Evolutionary conservation across 2,113 vertebrate genomes (phyloP).

Genomic region (Trichomycterus rosablanca): DNA sequence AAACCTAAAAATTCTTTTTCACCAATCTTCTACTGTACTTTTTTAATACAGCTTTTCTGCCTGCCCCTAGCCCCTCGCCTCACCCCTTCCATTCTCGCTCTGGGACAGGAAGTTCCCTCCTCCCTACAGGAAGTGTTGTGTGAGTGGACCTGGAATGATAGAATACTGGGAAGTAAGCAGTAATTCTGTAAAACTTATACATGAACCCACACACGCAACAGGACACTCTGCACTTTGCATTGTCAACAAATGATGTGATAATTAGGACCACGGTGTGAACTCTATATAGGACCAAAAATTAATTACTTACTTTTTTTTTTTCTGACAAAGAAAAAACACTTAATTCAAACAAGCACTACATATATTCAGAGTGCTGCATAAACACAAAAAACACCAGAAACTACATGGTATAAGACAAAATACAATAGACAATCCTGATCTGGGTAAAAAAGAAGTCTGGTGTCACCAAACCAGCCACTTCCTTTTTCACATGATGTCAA

Average conservation of each 20-base stretch:
- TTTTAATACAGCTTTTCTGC: slow-evolving; percentile 25
- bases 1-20: neutral
- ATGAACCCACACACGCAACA: slow-evolving; percentile 24
- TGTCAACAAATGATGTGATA: neutral
- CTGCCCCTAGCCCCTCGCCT: slow-evolving; percentile 12
- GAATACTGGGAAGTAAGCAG: slow-evolving; percentile 71
- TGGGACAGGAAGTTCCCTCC: slow-evolving; percentile 60
- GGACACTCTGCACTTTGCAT: too few relatives aligned
- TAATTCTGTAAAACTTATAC: slow-evolving; percentile 49
- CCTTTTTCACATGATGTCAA: slow-evolving; percentile 69
- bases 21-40: neutral
- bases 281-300: neutral
- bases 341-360: neutral
- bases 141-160: slow-evolving; percentile 68
- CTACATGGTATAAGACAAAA: slow-evolving; percentile 11
- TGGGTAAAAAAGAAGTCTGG: slow-evolving; percentile 52
- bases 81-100: slow-evolving; percentile 22
- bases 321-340: neutral
- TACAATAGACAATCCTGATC: slow-evolving; percentile 51
- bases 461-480: slow-evolving; percentile 57
- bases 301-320: neutral
- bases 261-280: neutral
- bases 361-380: neutral
- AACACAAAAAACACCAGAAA: neutral
- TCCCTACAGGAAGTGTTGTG: slow-evolving; percentile 63